Evolutionary conservation across 2,888 invertebrate genomes (phyloP).

Genomic region (Cheilosia urbana): DNA sequence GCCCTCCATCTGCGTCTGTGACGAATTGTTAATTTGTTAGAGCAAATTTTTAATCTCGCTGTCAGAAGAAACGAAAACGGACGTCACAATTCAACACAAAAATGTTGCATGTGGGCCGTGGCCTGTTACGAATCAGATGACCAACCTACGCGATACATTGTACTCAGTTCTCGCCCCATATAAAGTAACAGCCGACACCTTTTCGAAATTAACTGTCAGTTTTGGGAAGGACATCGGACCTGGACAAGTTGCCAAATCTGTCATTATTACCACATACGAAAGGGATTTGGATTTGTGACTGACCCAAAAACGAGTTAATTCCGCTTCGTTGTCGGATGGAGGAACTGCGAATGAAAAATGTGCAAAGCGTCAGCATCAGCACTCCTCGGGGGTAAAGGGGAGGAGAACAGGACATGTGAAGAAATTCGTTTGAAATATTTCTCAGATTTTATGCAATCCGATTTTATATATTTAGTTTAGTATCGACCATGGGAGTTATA

Average conservation of each 20-base stretch:
- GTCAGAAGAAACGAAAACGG: background rate
- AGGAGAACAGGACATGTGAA: background rate
- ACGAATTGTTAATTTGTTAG: constrained; percentile 6
- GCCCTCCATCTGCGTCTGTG: background rate
- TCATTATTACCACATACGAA: constrained; percentile 17
- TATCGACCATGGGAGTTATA: background rate
- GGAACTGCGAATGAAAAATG: background rate
- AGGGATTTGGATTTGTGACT: constrained; percentile 8
- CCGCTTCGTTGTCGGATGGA: background rate
- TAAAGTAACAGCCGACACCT: constrained; percentile 28
- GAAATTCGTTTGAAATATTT: constrained; percentile 54
- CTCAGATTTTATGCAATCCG: constrained; percentile 41
- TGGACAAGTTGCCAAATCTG: constrained; percentile 48
- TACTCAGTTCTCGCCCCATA: background rate
- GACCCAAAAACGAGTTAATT: constrained; percentile 2
- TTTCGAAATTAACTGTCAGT: constrained; percentile 37
- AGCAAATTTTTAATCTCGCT: constrained; percentile 14
- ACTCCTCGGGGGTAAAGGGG: background rate
- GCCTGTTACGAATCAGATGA: background rate
- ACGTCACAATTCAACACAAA: constrained; percentile 9
- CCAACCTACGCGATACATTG: constrained; percentile 16
- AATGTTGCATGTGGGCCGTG: constrained; percentile 13
- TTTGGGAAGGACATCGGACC: constrained; percentile 35
- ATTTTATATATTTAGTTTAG: constrained; percentile 18
- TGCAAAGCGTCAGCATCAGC: background rate